Percentiles rank a stretch among this genome's conserved stretches.
Evolutionary conservation across 2,888 invertebrate species (phyloP).

Genomic region (Mesorhabditis belari): DNA sequence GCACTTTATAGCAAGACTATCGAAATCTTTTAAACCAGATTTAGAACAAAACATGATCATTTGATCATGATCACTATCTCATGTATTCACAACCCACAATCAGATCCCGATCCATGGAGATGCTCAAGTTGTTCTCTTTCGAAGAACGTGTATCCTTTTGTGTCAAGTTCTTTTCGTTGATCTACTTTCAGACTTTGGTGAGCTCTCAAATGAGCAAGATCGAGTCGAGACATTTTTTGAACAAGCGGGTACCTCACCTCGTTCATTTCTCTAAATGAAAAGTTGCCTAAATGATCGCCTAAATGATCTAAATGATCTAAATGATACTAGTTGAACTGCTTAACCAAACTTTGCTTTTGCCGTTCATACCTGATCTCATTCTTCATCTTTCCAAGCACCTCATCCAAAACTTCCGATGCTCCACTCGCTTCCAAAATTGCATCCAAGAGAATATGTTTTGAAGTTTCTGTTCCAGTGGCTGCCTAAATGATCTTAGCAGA

Average conservation of each 20-base stretch:
- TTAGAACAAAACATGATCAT: no score
- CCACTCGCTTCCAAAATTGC: slow-evolving; percentile 28
- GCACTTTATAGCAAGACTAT: no score
- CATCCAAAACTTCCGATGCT: slow-evolving; percentile 14
- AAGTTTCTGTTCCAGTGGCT: slow-evolving; percentile 18
- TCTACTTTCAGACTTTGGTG: slow-evolving; percentile 13
- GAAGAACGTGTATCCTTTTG: slow-evolving; percentile 28
- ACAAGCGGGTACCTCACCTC: slow-evolving; percentile 35
- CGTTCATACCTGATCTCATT: no score
- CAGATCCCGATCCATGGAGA: slow-evolving; percentile 18
- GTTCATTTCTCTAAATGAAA: slow-evolving; percentile 13
- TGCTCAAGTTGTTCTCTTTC: slow-evolving; percentile 25
- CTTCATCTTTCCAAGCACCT: slow-evolving; percentile 14
- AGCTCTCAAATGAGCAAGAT: slow-evolving; percentile 9
- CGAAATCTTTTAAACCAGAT: no score
- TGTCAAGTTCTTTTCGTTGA: slow-evolving; percentile 24
- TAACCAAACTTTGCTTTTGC: slow-evolving; percentile 11
- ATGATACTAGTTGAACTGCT: background rate
- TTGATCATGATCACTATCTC: no score
- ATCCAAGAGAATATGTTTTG: slow-evolving; percentile 29
- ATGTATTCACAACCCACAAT: background rate
- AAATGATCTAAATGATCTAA: no score
- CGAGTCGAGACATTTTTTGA: slow-evolving; percentile 19
- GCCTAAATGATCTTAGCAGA: background rate
- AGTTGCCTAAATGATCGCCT: no score